Evolutionary conservation across 1,140 invertebrate genomes (phyloP), one percentile per base, ranked within the genome.

Genomic region (Kradibia gibbosae): DNA sequence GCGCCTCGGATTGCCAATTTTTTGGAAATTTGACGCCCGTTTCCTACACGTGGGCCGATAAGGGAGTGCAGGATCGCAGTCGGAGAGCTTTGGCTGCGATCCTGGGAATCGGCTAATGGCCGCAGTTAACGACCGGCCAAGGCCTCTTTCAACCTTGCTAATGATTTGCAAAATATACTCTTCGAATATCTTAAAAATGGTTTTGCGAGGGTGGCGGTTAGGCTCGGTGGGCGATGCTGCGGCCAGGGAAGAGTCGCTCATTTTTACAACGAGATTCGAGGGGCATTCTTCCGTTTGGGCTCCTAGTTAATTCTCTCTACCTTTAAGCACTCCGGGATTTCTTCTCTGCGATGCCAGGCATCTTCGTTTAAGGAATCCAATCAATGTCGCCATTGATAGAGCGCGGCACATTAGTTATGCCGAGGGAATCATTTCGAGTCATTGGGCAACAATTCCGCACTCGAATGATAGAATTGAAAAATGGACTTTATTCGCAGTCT

Each of bases 1-100:
- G 78, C 78, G 53, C 70, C 62, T 80, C 65, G 77, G 36, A 78
- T 78, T 55, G 65, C 65, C 31, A 8, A 75, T 42, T 50, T 73
- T 73, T 73, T 10, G 71, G 48, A 72, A 48, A 72, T 53, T 48
- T 25, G 72, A 57, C 15, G 31, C 17, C 50, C 25, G n/a, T 28
- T 72, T 71, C 67, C 67, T 71, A 13, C n/a, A n/a, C 39, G 22
- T 34, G 57, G 8, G 3, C 0, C 67, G 67, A 71, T 48, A 48
- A 71, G 67, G 62, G 31, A 65, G 20, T 13, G 42, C 22, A 53
- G 10, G 31, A 34, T 8, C 31, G 8, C 62, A 3, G 36, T 36
- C 62, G 31, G 8, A 4, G 11, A 65, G 62, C 31, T 65, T 65
- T 28, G n/a, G 31, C 17, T 65, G 25, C 25, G 42, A 50, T 31